Evolutionary conservation across 2,888 invertebrate species (phyloP).

Genomic region (Xestia c-nigrum): DNA sequence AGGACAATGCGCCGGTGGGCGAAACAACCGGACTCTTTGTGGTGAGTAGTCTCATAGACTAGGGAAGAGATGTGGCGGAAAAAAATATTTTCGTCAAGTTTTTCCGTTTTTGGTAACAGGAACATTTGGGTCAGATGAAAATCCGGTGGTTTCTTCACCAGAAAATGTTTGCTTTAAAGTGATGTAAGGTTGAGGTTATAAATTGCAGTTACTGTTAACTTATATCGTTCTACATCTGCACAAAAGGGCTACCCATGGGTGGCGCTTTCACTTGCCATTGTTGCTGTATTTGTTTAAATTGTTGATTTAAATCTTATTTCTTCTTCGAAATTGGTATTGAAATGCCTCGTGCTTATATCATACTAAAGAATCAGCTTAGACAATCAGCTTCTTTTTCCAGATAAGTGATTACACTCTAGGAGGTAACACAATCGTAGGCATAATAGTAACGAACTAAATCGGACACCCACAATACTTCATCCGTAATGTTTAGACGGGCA

Average conservation of each 20-base stretch:
- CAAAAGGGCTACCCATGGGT: not conserved
- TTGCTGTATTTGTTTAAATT: not conserved
- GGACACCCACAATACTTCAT: conserved; percentile 44
- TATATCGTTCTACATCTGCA: not conserved
- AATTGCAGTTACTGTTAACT: not conserved
- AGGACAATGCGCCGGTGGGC: conserved; percentile 85
- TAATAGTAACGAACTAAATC: not conserved
- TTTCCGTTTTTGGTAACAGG: not conserved
- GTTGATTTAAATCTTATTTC: not conserved
- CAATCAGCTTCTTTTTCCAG: not conserved
- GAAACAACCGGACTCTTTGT: conserved; percentile 86
- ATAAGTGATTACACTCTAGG: conserved; percentile 1
- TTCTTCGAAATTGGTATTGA: not conserved
- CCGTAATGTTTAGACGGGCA: conserved; percentile 70
- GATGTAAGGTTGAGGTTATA: not conserved
- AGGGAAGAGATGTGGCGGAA: conserved; percentile 56
- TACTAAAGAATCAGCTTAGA: not conserved
- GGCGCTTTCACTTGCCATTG: no score
- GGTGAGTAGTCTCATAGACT: conserved; percentile 74
- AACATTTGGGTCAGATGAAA: not conserved
- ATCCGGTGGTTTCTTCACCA: no score
- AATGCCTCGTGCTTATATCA: not conserved
- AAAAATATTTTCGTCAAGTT: not conserved
- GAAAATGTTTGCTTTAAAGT: not conserved
- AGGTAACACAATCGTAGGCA: conserved; percentile 45